Conservation (phyloP, 2,797 vertebrate genomes). For the Ceyx erithaca region DNA sequence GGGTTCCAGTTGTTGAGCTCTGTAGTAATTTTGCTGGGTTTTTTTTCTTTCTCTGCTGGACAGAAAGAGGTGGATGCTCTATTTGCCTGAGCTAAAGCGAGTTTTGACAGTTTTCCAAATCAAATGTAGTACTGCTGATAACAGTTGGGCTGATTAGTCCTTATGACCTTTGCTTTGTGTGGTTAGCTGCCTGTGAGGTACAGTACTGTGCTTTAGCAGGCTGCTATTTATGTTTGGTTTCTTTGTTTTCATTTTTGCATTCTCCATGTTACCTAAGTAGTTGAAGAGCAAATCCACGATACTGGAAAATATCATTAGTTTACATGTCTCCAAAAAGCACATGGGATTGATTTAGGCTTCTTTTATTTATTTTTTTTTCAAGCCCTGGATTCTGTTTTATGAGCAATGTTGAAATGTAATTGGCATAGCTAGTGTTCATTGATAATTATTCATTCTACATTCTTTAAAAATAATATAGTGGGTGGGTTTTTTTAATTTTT, state of each 20-base stretch:
- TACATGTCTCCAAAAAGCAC: not conserved
- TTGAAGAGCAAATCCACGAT: slow-evolving; percentile 4
- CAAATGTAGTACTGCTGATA: slow-evolving; percentile 64
- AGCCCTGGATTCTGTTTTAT: not conserved
- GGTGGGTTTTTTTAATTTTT: not conserved
- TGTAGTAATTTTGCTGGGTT: not conserved
- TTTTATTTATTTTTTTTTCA: not conserved
- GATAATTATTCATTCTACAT: not conserved
- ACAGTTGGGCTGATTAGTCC: slow-evolving; percentile 58
- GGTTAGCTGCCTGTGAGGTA: not conserved
- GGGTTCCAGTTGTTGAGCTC: slow-evolving; percentile 37
- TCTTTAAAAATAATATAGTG: not conserved
- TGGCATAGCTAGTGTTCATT: not conserved
- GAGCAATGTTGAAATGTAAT: not conserved
- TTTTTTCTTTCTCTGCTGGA: slow-evolving; percentile 30
- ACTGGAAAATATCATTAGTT: not conserved
- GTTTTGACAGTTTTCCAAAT: slow-evolving; percentile 57
- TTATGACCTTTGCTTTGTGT: slow-evolving; percentile 62
- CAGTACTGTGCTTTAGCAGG: not conserved
- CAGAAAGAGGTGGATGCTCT: slow-evolving; percentile 38
- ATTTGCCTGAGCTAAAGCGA: slow-evolving; percentile 48
- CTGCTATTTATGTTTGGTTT: not conserved
- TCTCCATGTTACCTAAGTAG: not conserved
- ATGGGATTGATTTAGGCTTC: not conserved
- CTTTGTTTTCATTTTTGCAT: not conserved